A percentile compares a stretch with the other conserved stretches of the same genome.
phyloP scores from a whole-genome alignment of 2,888 invertebrate genomes.

The Aproaerema taeniolella region DNA sequence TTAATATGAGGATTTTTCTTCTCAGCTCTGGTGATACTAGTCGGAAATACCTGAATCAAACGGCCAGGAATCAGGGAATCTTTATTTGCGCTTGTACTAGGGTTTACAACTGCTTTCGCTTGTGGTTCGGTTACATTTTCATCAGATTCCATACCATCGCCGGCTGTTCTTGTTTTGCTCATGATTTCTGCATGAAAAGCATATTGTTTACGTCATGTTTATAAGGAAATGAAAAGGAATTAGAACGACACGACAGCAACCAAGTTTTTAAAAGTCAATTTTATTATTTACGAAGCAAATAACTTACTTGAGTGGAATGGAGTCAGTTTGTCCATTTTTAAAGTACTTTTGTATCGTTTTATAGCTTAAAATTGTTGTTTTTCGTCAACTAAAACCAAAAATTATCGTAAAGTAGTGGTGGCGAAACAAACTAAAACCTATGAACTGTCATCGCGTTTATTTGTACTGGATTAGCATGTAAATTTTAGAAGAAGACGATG shows the following conservation, averaged over 20 bases:
- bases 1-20: constrained; percentile 73
- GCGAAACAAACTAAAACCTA: too few relatives aligned
- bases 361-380: too few relatives aligned
- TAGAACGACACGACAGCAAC: constrained; percentile 19
- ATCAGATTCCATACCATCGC: constrained; percentile 87
- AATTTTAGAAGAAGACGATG: too few relatives aligned
- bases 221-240: not conserved
- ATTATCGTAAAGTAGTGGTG: too few relatives aligned
- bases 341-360: too few relatives aligned
- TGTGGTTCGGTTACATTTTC: constrained; percentile 38
- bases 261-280: constrained; percentile 14
- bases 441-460: too few relatives aligned
- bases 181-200: constrained; percentile 44
- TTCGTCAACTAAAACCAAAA: too few relatives aligned
- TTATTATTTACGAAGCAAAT: constrained; percentile 7
- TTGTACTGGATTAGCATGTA: too few relatives aligned
- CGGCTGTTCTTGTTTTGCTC: constrained; percentile 79
- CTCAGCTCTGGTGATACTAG: constrained; percentile 77
- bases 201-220: not conserved
- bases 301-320: constrained; percentile 45
- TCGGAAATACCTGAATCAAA: constrained; percentile 69
- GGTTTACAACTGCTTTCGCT: constrained; percentile 25
- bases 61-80: constrained; percentile 40
- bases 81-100: constrained; percentile 30
- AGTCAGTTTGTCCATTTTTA: constrained; percentile 37